phyloP scores from a whole-genome alignment of 1,140 invertebrate genomes.

The Trialeurodes vaporariorum region DNA sequence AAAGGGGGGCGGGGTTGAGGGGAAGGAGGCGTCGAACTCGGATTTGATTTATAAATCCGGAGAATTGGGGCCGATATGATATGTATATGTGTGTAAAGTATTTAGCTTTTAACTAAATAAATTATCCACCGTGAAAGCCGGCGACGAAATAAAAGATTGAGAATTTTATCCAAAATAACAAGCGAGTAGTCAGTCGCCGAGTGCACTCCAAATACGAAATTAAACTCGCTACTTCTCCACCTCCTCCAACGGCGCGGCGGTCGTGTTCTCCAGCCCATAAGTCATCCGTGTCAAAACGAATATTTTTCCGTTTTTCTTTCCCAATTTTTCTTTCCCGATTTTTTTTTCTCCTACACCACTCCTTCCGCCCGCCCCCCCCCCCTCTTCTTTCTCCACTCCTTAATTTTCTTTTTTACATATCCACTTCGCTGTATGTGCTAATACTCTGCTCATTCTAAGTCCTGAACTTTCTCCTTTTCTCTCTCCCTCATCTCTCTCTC shows the following conservation, averaged over 20 bases:
- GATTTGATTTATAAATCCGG: not conserved
- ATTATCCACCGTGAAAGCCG: not conserved
- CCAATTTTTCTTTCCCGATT: too few species aligned
- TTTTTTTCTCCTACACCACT: conserved; percentile 9
- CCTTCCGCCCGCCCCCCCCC: conserved; percentile 11
- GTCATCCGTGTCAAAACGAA: not conserved
- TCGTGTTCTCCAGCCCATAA: not conserved
- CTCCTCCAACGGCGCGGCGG: too few species aligned
- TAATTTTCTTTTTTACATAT: not conserved
- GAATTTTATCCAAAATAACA: not conserved
- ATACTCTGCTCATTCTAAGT: not conserved
- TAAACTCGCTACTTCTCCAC: too few species aligned
- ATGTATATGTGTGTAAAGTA: not conserved
- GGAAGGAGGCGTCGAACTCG: not conserved
- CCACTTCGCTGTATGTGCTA: not conserved
- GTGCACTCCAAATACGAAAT: too few species aligned
- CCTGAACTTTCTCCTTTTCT: not conserved
- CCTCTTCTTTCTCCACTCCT: conserved; percentile 14
- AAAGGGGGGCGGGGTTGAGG: not conserved
- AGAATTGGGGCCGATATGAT: not conserved
- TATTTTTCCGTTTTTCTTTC: conserved; percentile 12
- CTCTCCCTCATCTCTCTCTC: too few species aligned
- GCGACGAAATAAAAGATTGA: conserved; percentile 1
- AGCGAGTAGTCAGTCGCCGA: too few species aligned
- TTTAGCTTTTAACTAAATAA: not conserved